Conservation (phyloP, 35 echinoderm and acorn worm genomes). For the Patiria miniata region DNA sequence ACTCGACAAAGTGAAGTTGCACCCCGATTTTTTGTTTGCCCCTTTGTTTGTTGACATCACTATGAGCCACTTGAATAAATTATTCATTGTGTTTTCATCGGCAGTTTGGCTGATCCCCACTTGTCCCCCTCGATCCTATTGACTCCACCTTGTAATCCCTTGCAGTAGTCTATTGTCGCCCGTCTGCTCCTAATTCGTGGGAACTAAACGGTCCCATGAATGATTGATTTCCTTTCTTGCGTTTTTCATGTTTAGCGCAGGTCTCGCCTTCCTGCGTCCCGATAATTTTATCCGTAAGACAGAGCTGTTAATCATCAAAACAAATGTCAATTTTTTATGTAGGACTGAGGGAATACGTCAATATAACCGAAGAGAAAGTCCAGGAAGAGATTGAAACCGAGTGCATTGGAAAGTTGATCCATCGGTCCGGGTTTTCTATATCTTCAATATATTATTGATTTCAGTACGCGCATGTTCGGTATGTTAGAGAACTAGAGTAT, state of each 20-base stretch:
- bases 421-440: not conserved
- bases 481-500: not conserved
- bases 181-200: not conserved
- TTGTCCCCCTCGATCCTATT: not conserved
- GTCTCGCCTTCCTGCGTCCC: not conserved
- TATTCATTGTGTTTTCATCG: slow-evolving; percentile 26
- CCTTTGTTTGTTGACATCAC: slow-evolving; percentile 1
- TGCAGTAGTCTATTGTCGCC: not conserved
- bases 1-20: not conserved
- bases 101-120: not conserved
- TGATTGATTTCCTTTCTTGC: not conserved
- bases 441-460: not conserved
- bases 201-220: slow-evolving; percentile 20
- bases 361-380: too few species aligned
- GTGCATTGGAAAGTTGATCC: not conserved
- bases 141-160: not conserved
- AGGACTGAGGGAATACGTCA: not conserved
- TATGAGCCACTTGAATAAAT: slow-evolving; percentile 19
- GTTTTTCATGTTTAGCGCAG: not conserved
- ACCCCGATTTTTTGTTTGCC: not conserved
- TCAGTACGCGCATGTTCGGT: not conserved
- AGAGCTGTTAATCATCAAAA: not conserved
- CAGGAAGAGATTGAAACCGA: too few species aligned
- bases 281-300: not conserved
- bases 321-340: slow-evolving; percentile 12